A percentile compares a stretch with the other conserved stretches of the same genome.
Conservation (phyloP, 2,888 invertebrate species). For the Melanargia galathea region DNA sequence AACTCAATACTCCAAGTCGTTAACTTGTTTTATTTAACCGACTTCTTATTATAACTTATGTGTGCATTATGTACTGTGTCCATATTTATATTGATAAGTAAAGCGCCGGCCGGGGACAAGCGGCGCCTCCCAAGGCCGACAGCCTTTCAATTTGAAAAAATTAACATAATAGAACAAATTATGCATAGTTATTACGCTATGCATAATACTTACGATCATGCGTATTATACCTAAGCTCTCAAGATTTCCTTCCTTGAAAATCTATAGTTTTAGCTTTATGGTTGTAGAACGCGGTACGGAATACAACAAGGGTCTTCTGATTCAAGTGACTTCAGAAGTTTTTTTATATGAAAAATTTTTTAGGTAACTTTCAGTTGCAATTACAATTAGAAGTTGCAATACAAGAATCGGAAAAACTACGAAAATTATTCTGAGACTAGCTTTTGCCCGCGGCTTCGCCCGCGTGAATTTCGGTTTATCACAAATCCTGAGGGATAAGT, state of each 20-base stretch:
- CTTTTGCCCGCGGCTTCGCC: no score
- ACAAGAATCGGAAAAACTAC: no score
- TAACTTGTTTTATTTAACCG: neutral
- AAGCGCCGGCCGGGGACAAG: constrained; percentile 42
- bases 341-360: no score
- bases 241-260: neutral
- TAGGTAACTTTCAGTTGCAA: no score
- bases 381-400: no score
- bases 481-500: no score
- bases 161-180: constrained; percentile 70
- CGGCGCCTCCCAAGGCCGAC: constrained; percentile 70
- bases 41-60: no score
- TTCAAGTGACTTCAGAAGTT: no score
- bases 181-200: constrained; percentile 46
- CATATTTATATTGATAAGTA: constrained; percentile 34
- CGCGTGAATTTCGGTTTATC: no score
- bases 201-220: constrained; percentile 11
- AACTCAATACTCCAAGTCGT: no score
- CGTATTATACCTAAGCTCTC: constrained; percentile 26
- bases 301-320: no score
- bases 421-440: no score
- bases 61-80: constrained; percentile 5
- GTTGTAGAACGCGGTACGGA: neutral
- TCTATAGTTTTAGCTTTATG: neutral
- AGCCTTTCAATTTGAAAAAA: constrained; percentile 68